Evolutionary conservation across 2,888 invertebrate genomes (phyloP).

Genomic region (Baccha elongata): DNA sequence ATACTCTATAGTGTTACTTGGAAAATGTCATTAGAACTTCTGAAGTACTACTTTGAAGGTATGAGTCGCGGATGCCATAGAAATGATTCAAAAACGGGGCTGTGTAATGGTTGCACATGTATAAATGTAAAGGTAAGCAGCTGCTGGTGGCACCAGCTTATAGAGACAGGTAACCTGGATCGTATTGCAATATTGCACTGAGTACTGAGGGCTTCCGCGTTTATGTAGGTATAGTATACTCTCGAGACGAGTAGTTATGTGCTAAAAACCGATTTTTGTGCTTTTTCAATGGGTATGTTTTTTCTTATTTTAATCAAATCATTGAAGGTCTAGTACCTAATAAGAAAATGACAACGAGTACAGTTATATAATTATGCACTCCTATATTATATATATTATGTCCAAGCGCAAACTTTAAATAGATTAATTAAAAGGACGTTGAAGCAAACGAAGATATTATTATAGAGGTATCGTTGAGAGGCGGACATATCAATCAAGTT

Average conservation of each 20-base stretch:
- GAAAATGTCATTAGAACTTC: slow-evolving; percentile 61
- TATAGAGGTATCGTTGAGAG: too few species aligned
- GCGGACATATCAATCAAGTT: too few species aligned
- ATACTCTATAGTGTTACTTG: slow-evolving; percentile 47
- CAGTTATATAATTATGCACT: neutral
- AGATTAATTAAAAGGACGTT: too few species aligned
- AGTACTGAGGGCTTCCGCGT: slow-evolving; percentile 68
- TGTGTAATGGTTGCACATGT: slow-evolving; percentile 53
- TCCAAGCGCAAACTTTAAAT: too few species aligned
- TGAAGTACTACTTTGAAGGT: slow-evolving; percentile 22
- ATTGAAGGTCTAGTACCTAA: slow-evolving; percentile 48
- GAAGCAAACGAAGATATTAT: too few species aligned
- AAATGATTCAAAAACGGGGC: slow-evolving; percentile 54
- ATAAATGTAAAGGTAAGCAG: slow-evolving; percentile 15
- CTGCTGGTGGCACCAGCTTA: slow-evolving; percentile 60
- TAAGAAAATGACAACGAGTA: neutral
- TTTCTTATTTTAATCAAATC: slow-evolving; percentile 54
- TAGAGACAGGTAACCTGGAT: slow-evolving; percentile 52
- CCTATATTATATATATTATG: too few species aligned
- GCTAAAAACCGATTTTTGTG: slow-evolving; percentile 54
- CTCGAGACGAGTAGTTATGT: slow-evolving; percentile 23
- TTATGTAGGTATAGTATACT: slow-evolving; percentile 17
- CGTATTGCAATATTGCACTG: slow-evolving; percentile 66
- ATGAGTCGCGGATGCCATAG: slow-evolving; percentile 60
- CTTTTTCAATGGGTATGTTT: slow-evolving; percentile 15